Conservation (phyloP, 2,888 invertebrate genomes). For the Agriotes lineatus region DNA sequence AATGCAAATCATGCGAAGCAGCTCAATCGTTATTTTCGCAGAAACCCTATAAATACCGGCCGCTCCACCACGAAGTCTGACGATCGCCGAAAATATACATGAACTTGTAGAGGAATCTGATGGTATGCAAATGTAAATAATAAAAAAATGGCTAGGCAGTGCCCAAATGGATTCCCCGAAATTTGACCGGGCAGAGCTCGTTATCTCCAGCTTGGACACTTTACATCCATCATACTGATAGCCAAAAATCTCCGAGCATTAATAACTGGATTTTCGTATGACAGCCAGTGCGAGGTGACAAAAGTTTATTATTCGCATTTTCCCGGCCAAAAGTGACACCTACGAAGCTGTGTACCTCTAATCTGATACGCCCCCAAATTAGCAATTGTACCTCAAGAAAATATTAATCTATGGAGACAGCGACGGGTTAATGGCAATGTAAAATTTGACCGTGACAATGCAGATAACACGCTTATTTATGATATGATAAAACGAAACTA, state of each 20-base stretch:
- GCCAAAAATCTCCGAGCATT: constrained; percentile 28
- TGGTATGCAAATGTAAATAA: constrained; percentile 17
- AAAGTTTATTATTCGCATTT: constrained; percentile 8
- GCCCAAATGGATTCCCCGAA: constrained; percentile 38
- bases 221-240: constrained; percentile 37
- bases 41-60: too few species aligned
- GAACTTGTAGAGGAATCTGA: constrained; percentile 4
- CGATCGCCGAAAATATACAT: neutral
- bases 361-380: constrained; percentile 5
- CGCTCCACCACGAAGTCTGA: too few species aligned
- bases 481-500: too few species aligned
- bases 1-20: too few species aligned
- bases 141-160: constrained; percentile 10
- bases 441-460: too few species aligned
- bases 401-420: too few species aligned
- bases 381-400: neutral
- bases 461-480: too few species aligned
- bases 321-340: neutral
- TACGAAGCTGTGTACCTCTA: neutral
- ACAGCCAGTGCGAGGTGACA: constrained; percentile 3
- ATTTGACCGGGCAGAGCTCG: constrained; percentile 27
- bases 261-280: constrained; percentile 33
- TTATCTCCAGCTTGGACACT: constrained; percentile 31
- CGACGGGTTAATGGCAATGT: too few species aligned
- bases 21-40: too few species aligned